Conservation (phyloP, 2,888 invertebrate species). For the Dryococelus australis region DNA sequence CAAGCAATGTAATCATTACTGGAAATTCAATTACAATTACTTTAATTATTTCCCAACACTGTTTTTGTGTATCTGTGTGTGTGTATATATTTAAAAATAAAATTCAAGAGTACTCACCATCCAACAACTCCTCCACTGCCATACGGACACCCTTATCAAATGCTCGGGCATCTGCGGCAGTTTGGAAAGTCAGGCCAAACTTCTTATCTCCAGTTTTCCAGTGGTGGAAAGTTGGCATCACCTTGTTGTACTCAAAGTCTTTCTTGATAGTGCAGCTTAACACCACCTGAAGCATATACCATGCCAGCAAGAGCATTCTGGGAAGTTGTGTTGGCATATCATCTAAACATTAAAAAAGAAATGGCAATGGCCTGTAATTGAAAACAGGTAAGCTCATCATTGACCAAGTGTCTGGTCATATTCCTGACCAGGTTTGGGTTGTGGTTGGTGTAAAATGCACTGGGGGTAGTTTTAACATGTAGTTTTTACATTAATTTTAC, state of each 20-base stretch:
- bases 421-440: too few relatives aligned
- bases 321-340: not conserved
- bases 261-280: constrained; percentile 94
- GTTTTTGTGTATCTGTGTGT: too few relatives aligned
- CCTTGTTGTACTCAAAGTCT: constrained; percentile 96
- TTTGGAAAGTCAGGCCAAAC: constrained; percentile 95
- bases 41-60: too few relatives aligned
- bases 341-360: too few relatives aligned
- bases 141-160: constrained; percentile 92
- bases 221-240: constrained; percentile 98
- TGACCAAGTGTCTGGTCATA: too few relatives aligned
- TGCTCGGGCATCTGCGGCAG: constrained; percentile 91
- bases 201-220: constrained; percentile 96
- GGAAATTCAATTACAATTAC: too few relatives aligned
- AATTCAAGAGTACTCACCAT: constrained; percentile 70
- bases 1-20: too few relatives aligned
- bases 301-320: constrained; percentile 13
- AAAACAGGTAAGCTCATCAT: not conserved
- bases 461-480: too few relatives aligned
- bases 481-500: too few relatives aligned
- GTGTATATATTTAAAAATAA: too few relatives aligned
- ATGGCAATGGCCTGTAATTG: not conserved
- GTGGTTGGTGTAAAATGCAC: too few relatives aligned
- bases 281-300: constrained; percentile 74
- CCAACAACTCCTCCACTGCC: constrained; percentile 88